Conservation (phyloP, 2,888 invertebrate genomes). For the Crioceris asparagi region DNA sequence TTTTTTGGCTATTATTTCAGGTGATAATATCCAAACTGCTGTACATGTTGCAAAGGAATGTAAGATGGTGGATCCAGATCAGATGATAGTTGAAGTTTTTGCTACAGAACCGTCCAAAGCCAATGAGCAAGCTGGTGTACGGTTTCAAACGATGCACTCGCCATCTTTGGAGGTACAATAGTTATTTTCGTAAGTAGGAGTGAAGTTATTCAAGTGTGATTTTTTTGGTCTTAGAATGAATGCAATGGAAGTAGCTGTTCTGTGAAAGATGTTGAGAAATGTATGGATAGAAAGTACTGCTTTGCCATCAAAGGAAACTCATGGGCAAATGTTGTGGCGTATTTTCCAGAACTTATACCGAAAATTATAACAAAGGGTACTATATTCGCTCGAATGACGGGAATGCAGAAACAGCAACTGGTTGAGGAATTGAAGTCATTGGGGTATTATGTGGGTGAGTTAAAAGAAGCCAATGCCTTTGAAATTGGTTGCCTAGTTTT, state of each 20-base stretch:
- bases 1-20: conserved; percentile 33
- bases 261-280: too few relatives aligned
- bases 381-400: conserved; percentile 89
- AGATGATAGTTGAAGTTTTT: conserved; percentile 24
- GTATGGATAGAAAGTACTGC: conserved; percentile 20
- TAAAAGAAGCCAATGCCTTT: too few relatives aligned
- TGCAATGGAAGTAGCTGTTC: too few relatives aligned
- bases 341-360: conserved; percentile 57
- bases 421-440: conserved; percentile 76
- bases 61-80: conserved; percentile 48
- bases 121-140: conserved; percentile 17
- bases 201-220: too few relatives aligned
- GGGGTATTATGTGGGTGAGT: conserved; percentile 78
- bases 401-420: conserved; percentile 88
- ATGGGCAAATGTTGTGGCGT: conserved; percentile 59
- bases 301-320: conserved; percentile 47
- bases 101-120: conserved; percentile 20
- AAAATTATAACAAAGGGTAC: conserved; percentile 64
- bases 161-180: too few relatives aligned
- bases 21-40: conserved; percentile 83
- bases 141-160: too few relatives aligned
- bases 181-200: too few relatives aligned
- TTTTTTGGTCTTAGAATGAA: too few relatives aligned
- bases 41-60: conserved; percentile 87
- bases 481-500: too few relatives aligned